Percentiles rank a stretch among this genome's conserved stretches.
phyloP scores from a whole-genome alignment of 1,140 invertebrate genomes.

The Tetragonula clypearis region DNA sequence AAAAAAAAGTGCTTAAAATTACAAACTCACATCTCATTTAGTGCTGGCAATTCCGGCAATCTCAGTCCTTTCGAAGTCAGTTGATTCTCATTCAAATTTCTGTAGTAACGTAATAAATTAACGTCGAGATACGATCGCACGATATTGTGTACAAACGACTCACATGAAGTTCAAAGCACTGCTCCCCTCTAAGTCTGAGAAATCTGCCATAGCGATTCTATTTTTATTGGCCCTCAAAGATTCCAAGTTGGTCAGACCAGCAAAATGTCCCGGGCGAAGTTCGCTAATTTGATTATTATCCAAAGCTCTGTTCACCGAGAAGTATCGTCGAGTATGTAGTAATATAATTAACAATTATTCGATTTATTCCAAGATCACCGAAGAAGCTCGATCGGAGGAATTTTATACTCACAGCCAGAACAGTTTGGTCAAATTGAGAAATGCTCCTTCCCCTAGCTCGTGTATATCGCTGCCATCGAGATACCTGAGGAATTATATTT shows the following conservation, averaged over 20 bases:
- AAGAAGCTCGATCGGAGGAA: not conserved
- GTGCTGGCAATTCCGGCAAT: conserved; percentile 79
- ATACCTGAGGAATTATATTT: conserved; percentile 62
- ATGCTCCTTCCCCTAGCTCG: conserved; percentile 63
- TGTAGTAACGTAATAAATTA: conserved; percentile 29
- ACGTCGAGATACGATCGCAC: not conserved
- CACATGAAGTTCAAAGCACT: conserved; percentile 79
- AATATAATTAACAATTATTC: no score
- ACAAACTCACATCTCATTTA: conserved; percentile 83
- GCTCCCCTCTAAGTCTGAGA: conserved; percentile 78
- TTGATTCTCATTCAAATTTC: conserved; percentile 75
- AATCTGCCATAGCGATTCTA: conserved; percentile 74
- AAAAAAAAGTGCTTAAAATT: not conserved
- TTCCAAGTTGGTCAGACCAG: conserved; percentile 76
- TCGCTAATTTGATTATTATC: conserved; percentile 79
- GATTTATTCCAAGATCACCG: not conserved
- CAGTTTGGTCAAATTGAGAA: conserved; percentile 67
- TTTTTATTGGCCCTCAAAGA: conserved; percentile 80
- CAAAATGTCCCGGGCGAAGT: conserved; percentile 76
- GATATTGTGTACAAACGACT: conserved; percentile 39
- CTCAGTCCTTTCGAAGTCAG: conserved; percentile 77
- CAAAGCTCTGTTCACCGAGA: conserved; percentile 74
- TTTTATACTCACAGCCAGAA: conserved; percentile 71
- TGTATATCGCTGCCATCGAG: conserved; percentile 68
- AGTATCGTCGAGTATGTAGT: no score